phyloP scores from a whole-genome alignment of 2,888 invertebrate species.

The Stenolophus ochropezus region DNA sequence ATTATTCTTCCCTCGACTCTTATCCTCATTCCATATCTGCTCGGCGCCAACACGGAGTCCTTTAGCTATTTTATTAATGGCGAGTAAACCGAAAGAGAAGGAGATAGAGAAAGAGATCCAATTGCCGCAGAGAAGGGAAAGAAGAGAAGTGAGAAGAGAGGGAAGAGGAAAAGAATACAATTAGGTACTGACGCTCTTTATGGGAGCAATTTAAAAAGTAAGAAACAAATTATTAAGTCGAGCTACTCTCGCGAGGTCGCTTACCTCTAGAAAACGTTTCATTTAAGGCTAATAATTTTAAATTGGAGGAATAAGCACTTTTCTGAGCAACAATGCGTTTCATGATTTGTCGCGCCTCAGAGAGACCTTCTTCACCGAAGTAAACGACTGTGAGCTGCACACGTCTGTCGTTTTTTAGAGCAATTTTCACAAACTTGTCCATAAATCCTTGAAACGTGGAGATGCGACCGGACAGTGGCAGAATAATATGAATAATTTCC shows the following conservation, averaged over 20 bases:
- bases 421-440: constrained; percentile 83
- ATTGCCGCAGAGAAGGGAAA: too few species aligned
- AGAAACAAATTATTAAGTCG: too few species aligned
- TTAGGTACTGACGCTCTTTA: too few species aligned
- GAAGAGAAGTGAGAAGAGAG: too few species aligned
- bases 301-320: constrained; percentile 77
- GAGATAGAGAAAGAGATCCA: too few species aligned
- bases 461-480: constrained; percentile 82
- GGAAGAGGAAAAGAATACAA: too few species aligned
- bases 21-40: constrained; percentile 76
- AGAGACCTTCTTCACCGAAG: constrained; percentile 82
- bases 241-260: too few species aligned
- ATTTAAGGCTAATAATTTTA: constrained; percentile 82
- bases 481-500: constrained; percentile 82
- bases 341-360: constrained; percentile 81
- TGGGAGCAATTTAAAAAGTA: too few species aligned
- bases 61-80: too few species aligned
- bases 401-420: constrained; percentile 80
- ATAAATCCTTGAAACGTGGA: constrained; percentile 84
- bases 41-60: constrained; percentile 82
- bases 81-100: too few species aligned
- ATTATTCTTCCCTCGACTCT: constrained; percentile 69
- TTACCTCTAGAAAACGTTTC: constrained; percentile 83
- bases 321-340: constrained; percentile 78
- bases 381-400: constrained; percentile 85